A percentile compares a stretch with the other conserved stretches of the same genome.
phyloP scores from a whole-genome alignment of 2,797 vertebrate species.

The Carcharodon carcharias region DNA sequence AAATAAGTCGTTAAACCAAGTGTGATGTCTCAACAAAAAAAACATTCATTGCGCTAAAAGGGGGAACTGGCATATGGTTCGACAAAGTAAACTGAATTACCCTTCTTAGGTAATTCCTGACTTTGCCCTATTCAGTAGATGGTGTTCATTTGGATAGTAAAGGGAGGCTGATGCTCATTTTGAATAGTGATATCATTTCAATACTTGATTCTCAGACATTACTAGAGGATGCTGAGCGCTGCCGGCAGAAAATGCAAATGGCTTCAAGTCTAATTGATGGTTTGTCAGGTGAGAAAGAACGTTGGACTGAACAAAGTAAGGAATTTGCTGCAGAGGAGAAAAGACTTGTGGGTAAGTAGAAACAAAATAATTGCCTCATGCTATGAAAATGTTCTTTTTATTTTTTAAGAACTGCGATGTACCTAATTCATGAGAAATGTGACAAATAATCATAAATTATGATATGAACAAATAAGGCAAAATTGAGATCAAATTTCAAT shows the following conservation, averaged over 20 bases:
- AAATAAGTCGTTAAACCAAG: not conserved
- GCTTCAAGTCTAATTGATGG: constrained; percentile 86
- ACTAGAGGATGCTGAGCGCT: constrained; percentile 83
- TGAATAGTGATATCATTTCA: not conserved
- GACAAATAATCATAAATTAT: constrained; percentile 1
- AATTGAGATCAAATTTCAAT: not conserved
- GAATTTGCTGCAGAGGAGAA: constrained; percentile 83
- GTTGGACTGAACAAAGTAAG: constrained; percentile 91
- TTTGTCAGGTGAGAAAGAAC: constrained; percentile 83
- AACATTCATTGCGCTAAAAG: not conserved
- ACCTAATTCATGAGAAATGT: not conserved
- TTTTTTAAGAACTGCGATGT: not conserved
- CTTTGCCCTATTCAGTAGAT: not conserved
- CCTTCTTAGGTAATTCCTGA: not conserved
- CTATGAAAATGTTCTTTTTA: not conserved
- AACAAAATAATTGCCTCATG: not conserved
- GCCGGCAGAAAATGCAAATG: constrained; percentile 87
- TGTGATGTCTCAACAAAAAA: not conserved
- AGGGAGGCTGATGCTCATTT: not conserved
- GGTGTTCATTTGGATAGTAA: not conserved
- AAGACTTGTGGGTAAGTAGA: constrained; percentile 81
- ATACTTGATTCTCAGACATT: constrained; percentile 59
- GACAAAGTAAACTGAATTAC: not conserved
- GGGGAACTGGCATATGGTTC: not conserved
- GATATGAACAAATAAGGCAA: not conserved